Conservation (phyloP, 2,797 vertebrate species). For the Pipistrellus kuhlii region DNA sequence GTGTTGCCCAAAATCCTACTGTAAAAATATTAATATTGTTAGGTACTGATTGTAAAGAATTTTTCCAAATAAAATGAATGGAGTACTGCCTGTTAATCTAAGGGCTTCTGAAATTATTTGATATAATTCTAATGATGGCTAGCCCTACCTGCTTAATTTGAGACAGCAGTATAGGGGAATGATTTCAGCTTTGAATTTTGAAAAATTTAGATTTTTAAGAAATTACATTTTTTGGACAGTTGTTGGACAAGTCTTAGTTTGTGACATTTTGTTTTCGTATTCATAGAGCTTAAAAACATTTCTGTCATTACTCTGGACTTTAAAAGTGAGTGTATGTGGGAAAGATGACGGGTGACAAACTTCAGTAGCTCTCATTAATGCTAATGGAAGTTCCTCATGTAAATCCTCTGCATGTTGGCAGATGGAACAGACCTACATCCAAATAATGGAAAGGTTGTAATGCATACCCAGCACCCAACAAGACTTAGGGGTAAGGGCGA, state of each 20-base stretch:
- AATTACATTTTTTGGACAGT: neutral
- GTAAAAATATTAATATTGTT: constrained; percentile 21
- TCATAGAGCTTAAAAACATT: constrained; percentile 46
- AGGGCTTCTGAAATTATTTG: constrained; percentile 39
- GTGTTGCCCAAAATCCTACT: constrained; percentile 40
- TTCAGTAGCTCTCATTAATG: constrained; percentile 53
- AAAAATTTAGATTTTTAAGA: constrained; percentile 59
- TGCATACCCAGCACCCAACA: constrained; percentile 12
- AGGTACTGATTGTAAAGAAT: neutral
- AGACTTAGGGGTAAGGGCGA: constrained; percentile 21
- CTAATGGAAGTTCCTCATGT: neutral
- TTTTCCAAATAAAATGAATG: constrained; percentile 55
- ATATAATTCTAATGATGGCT: neutral
- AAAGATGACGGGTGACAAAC: constrained; percentile 25
- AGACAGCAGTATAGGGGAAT: neutral
- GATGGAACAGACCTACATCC: constrained; percentile 12
- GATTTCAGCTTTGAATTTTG: constrained; percentile 48
- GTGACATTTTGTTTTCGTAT: constrained; percentile 36
- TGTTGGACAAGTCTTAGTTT: constrained; percentile 29
- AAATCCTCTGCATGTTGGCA: constrained; percentile 31
- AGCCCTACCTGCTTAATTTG: neutral
- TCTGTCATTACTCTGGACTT: neutral
- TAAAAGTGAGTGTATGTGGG: constrained; percentile 20
- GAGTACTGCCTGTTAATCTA: neutral
- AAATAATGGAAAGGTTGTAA: constrained; percentile 66